Evolutionary conservation across 2,888 invertebrate genomes (phyloP), one percentile per base, ranked within the genome.

Genomic region (Trichogramma evanescens): DNA sequence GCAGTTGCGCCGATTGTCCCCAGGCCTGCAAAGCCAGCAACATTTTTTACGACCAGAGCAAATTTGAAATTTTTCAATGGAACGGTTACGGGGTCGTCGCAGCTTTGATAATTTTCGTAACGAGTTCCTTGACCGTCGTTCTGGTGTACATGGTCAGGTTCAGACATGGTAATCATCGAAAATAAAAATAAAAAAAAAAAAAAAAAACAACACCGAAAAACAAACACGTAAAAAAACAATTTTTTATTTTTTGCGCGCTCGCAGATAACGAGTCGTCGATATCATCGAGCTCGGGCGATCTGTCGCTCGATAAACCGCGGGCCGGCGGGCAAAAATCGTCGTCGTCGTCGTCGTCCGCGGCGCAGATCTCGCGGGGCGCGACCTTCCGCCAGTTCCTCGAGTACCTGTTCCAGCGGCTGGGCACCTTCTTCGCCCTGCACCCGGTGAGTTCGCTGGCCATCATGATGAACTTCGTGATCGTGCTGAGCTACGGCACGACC

Each of bases 1-100:
- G 93, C 74, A 87, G 90, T 68, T 93, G 93, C 74, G 83, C 89
- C 44, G 92, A 92, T 71, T 92, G 91, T 71, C 70, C 79, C 0
- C 72, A 72, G 2, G 82, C 84, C 3, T 93, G 93, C 70, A 83
- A 86, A 0, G 41, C 44, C 2, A 57, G 38, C 13, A 40, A 59
- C 59, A 77, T 10, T 5, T 73, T 78, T 64, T 82, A 85, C 9
- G 54, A 72, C 1, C 69, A 69, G 1, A 63, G 79, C 2, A 79
- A 81, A 3, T 87, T 85, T 70, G 78, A 79, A 6, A 82, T 92
- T 54, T 74, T 83, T 5, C 82, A 82, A 4, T 74, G 88, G 0
- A 85, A 87, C 68, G 88, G 87, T 9, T 79, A 81, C 41, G 83
- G 88, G 44, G 84, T 91, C 65, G 81, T 86, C 53, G 75, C 82